A percentile compares a stretch with the other conserved stretches of the same genome.
Conservation (phyloP, 2,797 vertebrate genomes). For the Sebastiscus tertius region DNA sequence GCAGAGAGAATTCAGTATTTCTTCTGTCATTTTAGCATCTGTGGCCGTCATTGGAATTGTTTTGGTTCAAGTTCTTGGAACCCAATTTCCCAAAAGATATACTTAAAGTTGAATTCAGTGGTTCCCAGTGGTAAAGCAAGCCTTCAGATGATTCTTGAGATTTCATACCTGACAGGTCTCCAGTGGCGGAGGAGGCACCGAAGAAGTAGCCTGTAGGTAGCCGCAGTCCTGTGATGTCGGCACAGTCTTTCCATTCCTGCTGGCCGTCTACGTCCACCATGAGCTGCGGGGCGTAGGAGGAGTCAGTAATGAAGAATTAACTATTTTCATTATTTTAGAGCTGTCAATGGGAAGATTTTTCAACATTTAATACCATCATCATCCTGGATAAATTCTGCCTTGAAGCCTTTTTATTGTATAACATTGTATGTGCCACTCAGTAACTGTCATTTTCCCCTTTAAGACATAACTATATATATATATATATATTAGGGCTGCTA, state of each 20-base stretch:
- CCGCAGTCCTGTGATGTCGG: constrained; percentile 87
- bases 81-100: neutral
- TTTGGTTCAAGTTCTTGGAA: neutral
- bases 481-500: too few relatives aligned
- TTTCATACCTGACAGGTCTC: constrained; percentile 91
- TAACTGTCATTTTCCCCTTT: neutral
- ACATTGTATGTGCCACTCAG: neutral
- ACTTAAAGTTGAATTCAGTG: neutral
- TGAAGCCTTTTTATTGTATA: neutral
- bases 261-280: constrained; percentile 91
- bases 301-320: neutral
- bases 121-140: neutral
- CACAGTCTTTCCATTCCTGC: constrained; percentile 91
- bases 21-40: neutral
- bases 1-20: neutral
- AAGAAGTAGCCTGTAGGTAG: constrained; percentile 91
- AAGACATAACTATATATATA: neutral
- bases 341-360: neutral
- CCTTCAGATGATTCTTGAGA: neutral
- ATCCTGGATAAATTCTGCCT: neutral
- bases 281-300: constrained; percentile 74
- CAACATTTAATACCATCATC: neutral
- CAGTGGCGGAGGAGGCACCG: constrained; percentile 91
- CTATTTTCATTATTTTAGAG: neutral
- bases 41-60: neutral